Base-by-base conservation (phyloP, 2,113 vertebrate genomes). In the Atherinomorus stipes region DNA sequence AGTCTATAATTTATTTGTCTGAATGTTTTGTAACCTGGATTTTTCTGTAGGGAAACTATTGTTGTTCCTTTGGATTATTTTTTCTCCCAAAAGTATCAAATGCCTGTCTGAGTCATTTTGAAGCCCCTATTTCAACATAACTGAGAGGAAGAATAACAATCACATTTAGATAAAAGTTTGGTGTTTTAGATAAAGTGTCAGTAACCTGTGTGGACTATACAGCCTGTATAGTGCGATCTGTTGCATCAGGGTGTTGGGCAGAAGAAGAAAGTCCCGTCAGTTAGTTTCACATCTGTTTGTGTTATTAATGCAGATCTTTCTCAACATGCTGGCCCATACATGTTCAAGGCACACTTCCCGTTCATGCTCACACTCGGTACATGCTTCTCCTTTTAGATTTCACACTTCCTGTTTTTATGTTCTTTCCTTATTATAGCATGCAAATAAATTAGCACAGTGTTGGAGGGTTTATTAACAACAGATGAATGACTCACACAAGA, bases 231-330 rank as follows among this genome's bases (percentile, higher is more conserved):
- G 12, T 68, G 21, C 60, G 58, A 68, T 72, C 15, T 2, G 23
- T 81, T 81, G 22, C 63, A 74, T 63, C 22, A 49, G 44, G 31
- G 4, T 38, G 71, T 83, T 81, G 83, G 72, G 71, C 74, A 89
- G 78, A 47, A 54, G 23, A 73, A 88, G 71, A 91, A 92, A 90
- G 85, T 87, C 91, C 91, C 89, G 56, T 81, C 51, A 64, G 78
- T 60, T 64, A 79, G 89, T 90, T 92, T 92, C 89, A 92, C 89
- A 92, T 90, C 91, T 89, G 85, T 86, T 89, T 85, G 69, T 70
- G 12, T 76, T 87, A 82, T 89, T 90, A 86, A 91, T 81, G 73
- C 44, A 66, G 63, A 64, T 90, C 80, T 91, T 91, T 92, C 90
- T 87, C 82, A 91, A 90, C 78, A 74, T 66, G 19, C 80, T 25